A percentile compares a stretch with the other conserved stretches of the same genome.
These are phyloP conservation scores for Drosophila triauraria DNA, from an alignment of 1,140 invertebrate species.

Conservation along the genomic window DNA sequence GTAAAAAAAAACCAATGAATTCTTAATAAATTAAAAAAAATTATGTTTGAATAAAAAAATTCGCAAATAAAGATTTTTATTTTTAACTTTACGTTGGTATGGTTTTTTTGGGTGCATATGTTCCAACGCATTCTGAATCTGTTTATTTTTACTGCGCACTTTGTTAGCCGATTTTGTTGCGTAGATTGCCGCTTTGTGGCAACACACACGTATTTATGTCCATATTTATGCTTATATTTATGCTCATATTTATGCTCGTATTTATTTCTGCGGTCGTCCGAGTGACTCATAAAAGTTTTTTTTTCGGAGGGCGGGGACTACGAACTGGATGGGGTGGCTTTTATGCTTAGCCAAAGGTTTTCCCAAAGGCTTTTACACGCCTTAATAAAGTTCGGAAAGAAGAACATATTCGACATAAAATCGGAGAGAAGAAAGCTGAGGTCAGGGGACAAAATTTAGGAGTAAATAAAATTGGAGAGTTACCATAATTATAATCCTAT, in stretches of 20 bases:
- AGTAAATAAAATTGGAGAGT: not conserved
- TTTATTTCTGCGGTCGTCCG: conserved; percentile 49
- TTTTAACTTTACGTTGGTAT: not conserved
- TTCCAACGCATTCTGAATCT: conserved; percentile 10
- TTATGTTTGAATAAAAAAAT: not conserved
- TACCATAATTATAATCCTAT: not conserved
- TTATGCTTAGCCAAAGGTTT: conserved; percentile 17
- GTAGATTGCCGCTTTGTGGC: conserved; percentile 38
- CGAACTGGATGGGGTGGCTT: conserved; percentile 1
- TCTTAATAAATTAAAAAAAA: not conserved
- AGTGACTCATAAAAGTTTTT: conserved; percentile 39
- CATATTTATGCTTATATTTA: conserved; percentile 17
- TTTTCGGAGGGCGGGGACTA: conserved; percentile 1
- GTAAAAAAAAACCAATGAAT: no score
- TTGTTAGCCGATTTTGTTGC: conserved; percentile 46
- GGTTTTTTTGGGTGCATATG: not conserved
- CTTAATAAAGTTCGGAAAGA: conserved; percentile 33
- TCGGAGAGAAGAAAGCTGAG: not conserved
- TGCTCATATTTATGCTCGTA: conserved; percentile 30
- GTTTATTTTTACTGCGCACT: conserved; percentile 68
- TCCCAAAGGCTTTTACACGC: conserved; percentile 20
- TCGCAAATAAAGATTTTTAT: not conserved
- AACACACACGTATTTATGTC: not conserved
- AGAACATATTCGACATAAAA: not conserved
- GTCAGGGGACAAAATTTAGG: not conserved